Percentiles rank a stretch among this genome's conserved stretches.
Conservation (phyloP, 2,888 invertebrate genomes). For the Perizoma affinitatum region DNA sequence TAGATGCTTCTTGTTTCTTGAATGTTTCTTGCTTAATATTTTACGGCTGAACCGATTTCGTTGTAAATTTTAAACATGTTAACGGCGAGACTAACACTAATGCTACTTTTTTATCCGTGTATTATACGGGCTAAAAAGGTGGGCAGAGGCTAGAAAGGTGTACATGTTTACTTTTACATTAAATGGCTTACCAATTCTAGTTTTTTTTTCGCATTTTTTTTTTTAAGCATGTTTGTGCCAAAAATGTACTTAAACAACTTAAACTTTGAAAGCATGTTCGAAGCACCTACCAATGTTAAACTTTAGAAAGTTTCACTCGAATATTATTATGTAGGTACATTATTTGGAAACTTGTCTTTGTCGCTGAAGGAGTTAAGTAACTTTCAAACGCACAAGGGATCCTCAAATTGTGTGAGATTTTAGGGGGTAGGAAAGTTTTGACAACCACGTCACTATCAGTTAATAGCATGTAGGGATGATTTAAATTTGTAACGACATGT, state of each 20-base stretch:
- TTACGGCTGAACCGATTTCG: too few relatives aligned
- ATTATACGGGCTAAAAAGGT: too few relatives aligned
- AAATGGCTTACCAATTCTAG: too few relatives aligned
- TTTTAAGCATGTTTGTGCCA: not conserved
- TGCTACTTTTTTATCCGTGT: too few relatives aligned
- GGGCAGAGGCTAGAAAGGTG: too few relatives aligned
- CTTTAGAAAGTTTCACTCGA: slow-evolving; percentile 32
- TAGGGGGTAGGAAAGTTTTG: slow-evolving; percentile 66
- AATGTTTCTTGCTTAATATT: too few relatives aligned
- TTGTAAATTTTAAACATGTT: too few relatives aligned
- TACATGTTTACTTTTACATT: too few relatives aligned
- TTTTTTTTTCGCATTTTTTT: too few relatives aligned
- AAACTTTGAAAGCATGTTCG: slow-evolving; percentile 17
- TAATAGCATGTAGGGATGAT: slow-evolving; percentile 67
- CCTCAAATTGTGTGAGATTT: slow-evolving; percentile 60
- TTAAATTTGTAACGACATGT: slow-evolving; percentile 64
- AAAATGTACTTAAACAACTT: slow-evolving; percentile 7
- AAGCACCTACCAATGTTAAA: slow-evolving; percentile 21
- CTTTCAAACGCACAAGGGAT: slow-evolving; percentile 76
- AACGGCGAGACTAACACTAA: too few relatives aligned
- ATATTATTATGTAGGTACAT: slow-evolving; percentile 41
- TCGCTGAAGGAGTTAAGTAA: slow-evolving; percentile 60
- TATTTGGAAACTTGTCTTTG: slow-evolving; percentile 56
- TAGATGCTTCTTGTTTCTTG: too few relatives aligned
- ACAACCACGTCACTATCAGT: slow-evolving; percentile 78